phyloP scores from a whole-genome alignment of 2,888 invertebrate genomes.

The Tetranychus truncatus region DNA sequence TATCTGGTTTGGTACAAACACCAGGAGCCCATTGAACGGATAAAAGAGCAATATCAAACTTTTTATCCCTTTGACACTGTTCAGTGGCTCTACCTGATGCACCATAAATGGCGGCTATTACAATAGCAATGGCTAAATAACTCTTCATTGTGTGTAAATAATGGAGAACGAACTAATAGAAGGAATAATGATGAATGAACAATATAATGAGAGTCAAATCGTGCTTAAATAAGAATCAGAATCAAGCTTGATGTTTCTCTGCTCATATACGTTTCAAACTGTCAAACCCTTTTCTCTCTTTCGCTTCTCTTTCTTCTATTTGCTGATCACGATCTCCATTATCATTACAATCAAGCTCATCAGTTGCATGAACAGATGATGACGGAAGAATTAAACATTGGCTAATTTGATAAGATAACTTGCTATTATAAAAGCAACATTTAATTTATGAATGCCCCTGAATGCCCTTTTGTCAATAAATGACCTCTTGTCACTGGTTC shows the following conservation, averaged over 20 bases:
- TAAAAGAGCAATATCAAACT: not conserved
- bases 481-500: too few species aligned
- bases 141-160: too few species aligned
- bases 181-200: too few species aligned
- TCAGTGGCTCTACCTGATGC: not conserved
- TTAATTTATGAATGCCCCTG: not conserved
- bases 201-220: too few species aligned
- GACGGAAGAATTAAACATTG: not conserved
- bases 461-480: not conserved
- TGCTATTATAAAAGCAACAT: not conserved
- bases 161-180: too few species aligned
- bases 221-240: too few species aligned
- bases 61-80: not conserved
- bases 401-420: not conserved
- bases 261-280: too few species aligned
- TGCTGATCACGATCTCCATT: not conserved
- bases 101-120: not conserved
- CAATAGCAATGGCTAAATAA: too few species aligned
- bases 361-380: not conserved
- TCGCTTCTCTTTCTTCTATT: not conserved
- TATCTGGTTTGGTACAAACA: not conserved
- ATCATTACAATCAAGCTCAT: not conserved
- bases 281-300: not conserved
- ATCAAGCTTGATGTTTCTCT: too few species aligned
- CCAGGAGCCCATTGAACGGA: not conserved